Evolutionary conservation across 2,888 invertebrate genomes (phyloP), one percentile per base, ranked within the genome.

Genomic region (Catocala sponsa): DNA sequence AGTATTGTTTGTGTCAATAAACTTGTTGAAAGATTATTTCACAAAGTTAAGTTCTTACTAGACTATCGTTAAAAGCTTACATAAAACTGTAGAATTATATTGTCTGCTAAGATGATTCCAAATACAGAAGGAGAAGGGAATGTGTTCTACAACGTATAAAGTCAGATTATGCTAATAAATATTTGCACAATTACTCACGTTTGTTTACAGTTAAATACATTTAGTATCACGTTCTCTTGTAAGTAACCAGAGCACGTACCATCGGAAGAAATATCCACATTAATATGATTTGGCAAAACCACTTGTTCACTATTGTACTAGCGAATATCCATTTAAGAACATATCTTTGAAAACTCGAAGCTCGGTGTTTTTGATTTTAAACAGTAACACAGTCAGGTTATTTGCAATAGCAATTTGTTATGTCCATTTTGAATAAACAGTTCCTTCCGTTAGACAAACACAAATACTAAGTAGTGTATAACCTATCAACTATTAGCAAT

Each of bases 131-230:
- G 72, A 78, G 78, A 67, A 72, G 73, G 71, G 76, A 79, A 83
- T 80, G 79, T 73, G 66, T 38, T 7, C 35, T 38, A 9, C 67
- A 70, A 76, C 79, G 70, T 80, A 82, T 80, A 79, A 74, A 80
- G 79, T 68, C 68, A 76, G 77, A 82, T 77, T 77, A 81, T 80
- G 71, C 66, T 63, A 74, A 78, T 67, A 74, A 81, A 82, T 85
- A 81, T 79, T 79, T 80, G 72, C 67, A 70, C 75, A 78, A 77
- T 85, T 84, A 84, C 81, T 85, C 86, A 86, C 81, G 76, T 75
- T 82, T 85, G 84, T 85, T 85, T 85, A 84, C 76, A 71, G 74
- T 75, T 77, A 70, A 79, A 79, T 77, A 79, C 74, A 83, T 81
- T 81, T 76, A 73, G 81, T 78, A 82, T 78, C 82, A 82, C 79